phyloP scores from a whole-genome alignment of 2,113 vertebrate species.

The Brienomyrus brachyistius region DNA sequence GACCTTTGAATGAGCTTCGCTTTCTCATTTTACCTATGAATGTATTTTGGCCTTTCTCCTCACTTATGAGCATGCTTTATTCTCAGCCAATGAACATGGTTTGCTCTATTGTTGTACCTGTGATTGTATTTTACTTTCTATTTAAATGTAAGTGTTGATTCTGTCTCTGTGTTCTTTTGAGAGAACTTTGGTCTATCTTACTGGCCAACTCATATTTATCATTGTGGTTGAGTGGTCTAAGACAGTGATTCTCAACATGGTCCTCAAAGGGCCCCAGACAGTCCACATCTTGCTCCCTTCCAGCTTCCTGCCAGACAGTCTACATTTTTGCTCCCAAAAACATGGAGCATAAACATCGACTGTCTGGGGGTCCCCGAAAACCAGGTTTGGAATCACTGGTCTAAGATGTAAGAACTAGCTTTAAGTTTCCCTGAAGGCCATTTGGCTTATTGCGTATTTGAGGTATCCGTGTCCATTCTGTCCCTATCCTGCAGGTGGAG shows the following conservation, averaged over 20 bases:
- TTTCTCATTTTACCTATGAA: neutral
- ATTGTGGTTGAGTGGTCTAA: neutral
- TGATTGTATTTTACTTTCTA: neutral
- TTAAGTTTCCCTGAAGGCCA: neutral
- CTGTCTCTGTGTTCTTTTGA: neutral
- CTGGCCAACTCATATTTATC: neutral
- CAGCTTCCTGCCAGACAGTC: too few relatives aligned
- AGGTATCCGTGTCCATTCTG: neutral
- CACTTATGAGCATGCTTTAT: neutral
- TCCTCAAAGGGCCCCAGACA: neutral
- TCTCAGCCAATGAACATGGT: neutral
- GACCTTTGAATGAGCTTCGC: neutral
- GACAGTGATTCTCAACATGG: neutral
- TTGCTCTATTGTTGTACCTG: neutral
- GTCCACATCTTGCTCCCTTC: neutral
- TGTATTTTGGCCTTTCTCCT: neutral
- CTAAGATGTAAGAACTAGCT: neutral
- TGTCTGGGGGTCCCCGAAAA: neutral
- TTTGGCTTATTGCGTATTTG: neutral
- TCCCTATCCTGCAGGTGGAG: conserved; percentile 37
- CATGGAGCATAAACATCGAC: neutral
- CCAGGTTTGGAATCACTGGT: neutral
- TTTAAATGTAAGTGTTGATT: neutral
- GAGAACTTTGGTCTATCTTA: neutral
- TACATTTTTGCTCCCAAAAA: neutral